Conservation (phyloP, 2,113 vertebrate genomes). For the Hydrolagus affinis region DNA sequence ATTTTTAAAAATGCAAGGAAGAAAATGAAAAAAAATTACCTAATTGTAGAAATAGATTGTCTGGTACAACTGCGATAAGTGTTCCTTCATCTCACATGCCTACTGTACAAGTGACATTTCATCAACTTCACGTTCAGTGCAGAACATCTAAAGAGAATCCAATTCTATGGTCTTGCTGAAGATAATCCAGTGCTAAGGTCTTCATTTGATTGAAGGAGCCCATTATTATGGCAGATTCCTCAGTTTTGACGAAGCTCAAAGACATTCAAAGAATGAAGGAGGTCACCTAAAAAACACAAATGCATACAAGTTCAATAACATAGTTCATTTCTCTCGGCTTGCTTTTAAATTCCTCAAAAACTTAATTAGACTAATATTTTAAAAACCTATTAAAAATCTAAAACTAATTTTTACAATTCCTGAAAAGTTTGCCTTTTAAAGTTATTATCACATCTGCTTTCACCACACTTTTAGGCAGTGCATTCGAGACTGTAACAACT, state of each 20-base stretch:
- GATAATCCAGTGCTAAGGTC: neutral
- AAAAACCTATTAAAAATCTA: no score
- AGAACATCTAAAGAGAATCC: neutral
- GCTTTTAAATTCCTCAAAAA: no score
- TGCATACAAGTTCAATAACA: no score
- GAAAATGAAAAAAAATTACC: neutral
- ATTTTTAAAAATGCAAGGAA: neutral
- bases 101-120: neutral
- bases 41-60: neutral
- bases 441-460: no score
- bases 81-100: neutral
- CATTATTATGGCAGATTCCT: neutral
- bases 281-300: no score
- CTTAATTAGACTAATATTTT: no score
- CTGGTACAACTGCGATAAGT: no score
- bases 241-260: neutral
- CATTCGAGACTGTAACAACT: no score
- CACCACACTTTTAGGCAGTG: no score
- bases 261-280: neutral
- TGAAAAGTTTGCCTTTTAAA: no score
- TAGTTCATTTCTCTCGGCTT: no score
- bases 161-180: neutral
- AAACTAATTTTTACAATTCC: no score
- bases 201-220: neutral
- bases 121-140: neutral